Evolutionary conservation across 30 jellyfish, hydroid and myxozoan species (phyloP).

Genomic region (Cassiopea andromeda): DNA sequence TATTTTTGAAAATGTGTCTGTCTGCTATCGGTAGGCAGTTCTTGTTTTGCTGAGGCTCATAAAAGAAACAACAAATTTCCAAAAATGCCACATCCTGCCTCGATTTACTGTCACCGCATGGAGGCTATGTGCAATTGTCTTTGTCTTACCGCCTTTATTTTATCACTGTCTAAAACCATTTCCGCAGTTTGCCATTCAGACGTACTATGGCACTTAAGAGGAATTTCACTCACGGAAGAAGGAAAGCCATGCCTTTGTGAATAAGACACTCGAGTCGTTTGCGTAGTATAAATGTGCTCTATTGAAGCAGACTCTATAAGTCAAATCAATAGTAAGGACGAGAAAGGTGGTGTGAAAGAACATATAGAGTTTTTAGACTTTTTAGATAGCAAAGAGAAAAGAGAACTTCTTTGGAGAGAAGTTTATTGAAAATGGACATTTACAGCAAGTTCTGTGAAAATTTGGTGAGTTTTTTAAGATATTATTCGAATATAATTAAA

Average conservation of each 20-base stretch:
- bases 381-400: neutral
- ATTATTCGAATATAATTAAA: too few relatives aligned
- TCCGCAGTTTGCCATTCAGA: slow-evolving; percentile 65
- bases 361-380: neutral
- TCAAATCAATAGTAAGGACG: slow-evolving; percentile 9
- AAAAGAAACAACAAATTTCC: slow-evolving; percentile 28
- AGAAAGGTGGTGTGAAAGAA: neutral
- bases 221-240: slow-evolving; percentile 63
- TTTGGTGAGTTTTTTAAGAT: slow-evolving; percentile 43
- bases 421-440: slow-evolving; percentile 6
- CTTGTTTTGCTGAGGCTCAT: slow-evolving; percentile 29
- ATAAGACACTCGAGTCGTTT: slow-evolving; percentile 31
- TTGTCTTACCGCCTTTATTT: slow-evolving; percentile 58
- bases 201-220: slow-evolving; percentile 40
- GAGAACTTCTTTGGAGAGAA: neutral
- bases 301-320: neutral
- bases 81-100: slow-evolving; percentile 76
- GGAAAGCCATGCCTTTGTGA: slow-evolving; percentile 70
- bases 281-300: slow-evolving; percentile 49
- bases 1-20: slow-evolving; percentile 56
- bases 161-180: slow-evolving; percentile 59
- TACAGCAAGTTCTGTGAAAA: slow-evolving; percentile 12
- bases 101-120: slow-evolving; percentile 70
- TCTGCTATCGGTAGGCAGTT: slow-evolving; percentile 59
- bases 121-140: slow-evolving; percentile 63